phyloP scores from a whole-genome alignment of 2,113 vertebrate species.

The Oreochromis spilurus region DNA sequence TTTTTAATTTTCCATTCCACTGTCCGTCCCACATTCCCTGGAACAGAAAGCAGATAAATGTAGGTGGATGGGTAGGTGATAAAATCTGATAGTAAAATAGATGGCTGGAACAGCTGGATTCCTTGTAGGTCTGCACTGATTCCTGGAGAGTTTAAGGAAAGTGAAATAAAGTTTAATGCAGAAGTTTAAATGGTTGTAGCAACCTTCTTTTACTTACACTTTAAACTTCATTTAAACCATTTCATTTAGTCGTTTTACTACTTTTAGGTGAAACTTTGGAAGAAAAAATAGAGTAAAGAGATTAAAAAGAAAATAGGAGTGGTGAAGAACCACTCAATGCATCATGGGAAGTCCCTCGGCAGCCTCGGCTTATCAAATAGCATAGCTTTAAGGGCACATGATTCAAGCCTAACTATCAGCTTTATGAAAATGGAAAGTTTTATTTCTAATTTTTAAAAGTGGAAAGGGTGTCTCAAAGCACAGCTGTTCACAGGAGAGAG shows the following conservation, averaged over 20 bases:
- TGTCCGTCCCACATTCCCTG: neutral
- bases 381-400: neutral
- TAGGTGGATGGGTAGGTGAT: neutral
- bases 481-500: neutral
- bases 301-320: neutral
- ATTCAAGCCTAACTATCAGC: neutral
- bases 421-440: neutral
- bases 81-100: neutral
- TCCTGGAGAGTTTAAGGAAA: neutral
- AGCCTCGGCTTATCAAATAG: fast-evolving
- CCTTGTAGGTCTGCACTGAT: neutral
- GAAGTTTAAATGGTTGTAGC: neutral
- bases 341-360: neutral
- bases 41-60: neutral
- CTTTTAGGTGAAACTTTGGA: neutral
- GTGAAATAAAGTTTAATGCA: neutral
- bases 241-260: neutral
- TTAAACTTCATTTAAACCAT: neutral
- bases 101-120: neutral
- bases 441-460: neutral
- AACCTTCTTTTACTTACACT: neutral
- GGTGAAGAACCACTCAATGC: neutral
- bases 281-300: neutral
- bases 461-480: neutral
- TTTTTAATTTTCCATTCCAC: neutral